Conservation (phyloP, 2,797 vertebrate species). For the Notoglanidium macrostoma region DNA sequence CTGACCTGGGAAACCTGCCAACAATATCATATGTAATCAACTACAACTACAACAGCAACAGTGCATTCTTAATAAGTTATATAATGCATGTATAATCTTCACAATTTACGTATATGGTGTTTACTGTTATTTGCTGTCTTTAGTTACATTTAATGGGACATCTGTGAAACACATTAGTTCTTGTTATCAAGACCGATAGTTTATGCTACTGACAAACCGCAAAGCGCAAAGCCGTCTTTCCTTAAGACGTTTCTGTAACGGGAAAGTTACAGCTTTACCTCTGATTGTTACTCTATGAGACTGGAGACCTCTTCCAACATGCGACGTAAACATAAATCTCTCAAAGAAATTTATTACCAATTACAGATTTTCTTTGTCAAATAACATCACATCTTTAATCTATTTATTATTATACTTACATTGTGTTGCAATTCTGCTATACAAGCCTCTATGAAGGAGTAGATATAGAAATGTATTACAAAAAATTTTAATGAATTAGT, state of each 20-base stretch:
- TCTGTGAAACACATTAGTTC: neutral
- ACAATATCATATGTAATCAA: neutral
- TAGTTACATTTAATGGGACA: neutral
- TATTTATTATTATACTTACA: neutral
- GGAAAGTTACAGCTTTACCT: neutral
- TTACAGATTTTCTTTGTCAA: neutral
- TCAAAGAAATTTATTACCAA: neutral
- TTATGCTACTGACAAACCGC: neutral
- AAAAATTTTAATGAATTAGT: neutral
- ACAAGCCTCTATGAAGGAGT: neutral
- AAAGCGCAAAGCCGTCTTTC: neutral
- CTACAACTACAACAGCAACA: neutral
- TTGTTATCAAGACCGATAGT: neutral
- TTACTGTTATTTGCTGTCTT: neutral
- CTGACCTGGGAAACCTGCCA: neutral
- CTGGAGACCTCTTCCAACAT: neutral
- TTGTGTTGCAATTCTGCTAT: neutral
- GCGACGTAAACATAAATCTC: neutral
- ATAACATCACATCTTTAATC: neutral
- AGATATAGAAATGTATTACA: neutral
- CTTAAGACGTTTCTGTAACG: neutral
- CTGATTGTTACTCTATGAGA: neutral
- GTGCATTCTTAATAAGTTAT: neutral
- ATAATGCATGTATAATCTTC: neutral
- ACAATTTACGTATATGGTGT: neutral